Evolutionary conservation across 1,140 invertebrate species (phyloP).

Genomic region (Macrotrachela quadricornifera): DNA sequence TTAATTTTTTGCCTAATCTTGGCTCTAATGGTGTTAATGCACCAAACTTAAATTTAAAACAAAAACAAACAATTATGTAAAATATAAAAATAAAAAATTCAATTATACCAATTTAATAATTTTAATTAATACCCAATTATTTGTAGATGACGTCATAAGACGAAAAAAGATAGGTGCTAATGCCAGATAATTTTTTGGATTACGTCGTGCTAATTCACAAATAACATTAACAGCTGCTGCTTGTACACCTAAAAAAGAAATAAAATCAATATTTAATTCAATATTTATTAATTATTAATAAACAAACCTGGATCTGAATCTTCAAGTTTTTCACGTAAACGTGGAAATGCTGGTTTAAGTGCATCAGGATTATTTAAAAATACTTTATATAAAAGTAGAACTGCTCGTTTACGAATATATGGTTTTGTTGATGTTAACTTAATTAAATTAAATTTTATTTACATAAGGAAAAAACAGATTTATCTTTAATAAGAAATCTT

Average conservation of each 20-base stretch:
- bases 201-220: constrained; percentile 93
- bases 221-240: constrained; percentile 98
- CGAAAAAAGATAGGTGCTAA: constrained; percentile 95
- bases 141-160: constrained; percentile 94
- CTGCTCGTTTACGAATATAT: constrained; percentile 92
- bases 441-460: constrained; percentile 21
- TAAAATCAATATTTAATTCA: no score
- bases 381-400: constrained; percentile 97
- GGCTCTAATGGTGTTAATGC: constrained; percentile 98
- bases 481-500: no score
- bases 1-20: constrained; percentile 97
- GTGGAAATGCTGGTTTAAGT: constrained; percentile 77
- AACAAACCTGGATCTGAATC: constrained; percentile 65
- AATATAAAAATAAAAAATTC: constrained; percentile 24
- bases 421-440: constrained; percentile 81
- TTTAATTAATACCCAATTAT: constrained; percentile 99
- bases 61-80: constrained; percentile 4
- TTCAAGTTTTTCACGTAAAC: constrained; percentile 92
- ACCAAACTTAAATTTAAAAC: constrained; percentile 63
- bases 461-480: no score
- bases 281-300: no score
- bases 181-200: constrained; percentile 95
- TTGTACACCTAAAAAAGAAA: constrained; percentile 34
- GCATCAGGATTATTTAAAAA: constrained; percentile 97
- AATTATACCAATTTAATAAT: constrained; percentile 87